These are phyloP conservation scores for Caenorhabditis doughertyi DNA, from an alignment of 2,888 invertebrate species.

Conservation along the genomic window DNA sequence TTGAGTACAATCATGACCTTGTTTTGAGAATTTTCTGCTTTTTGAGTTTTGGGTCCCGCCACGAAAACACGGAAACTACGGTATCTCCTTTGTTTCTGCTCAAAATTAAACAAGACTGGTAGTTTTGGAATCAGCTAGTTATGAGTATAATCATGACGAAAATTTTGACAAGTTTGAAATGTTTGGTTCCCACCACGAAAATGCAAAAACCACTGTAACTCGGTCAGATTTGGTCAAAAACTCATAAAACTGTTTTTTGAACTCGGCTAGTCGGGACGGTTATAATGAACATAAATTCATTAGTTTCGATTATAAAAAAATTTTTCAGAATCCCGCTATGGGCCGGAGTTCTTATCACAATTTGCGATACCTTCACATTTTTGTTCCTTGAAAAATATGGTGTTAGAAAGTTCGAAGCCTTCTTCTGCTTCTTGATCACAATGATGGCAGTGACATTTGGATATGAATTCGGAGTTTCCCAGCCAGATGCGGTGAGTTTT, in stretches of 20 bases:
- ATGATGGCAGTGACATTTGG: slow-evolving; percentile 93
- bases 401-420: slow-evolving; percentile 89
- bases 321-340: slow-evolving; percentile 87
- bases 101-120: neutral
- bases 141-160: neutral
- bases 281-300: neutral
- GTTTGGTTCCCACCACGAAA: slow-evolving; percentile 1
- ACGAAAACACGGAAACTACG: neutral
- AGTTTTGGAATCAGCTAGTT: neutral
- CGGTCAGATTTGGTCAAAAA: no score
- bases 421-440: slow-evolving; percentile 90
- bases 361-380: slow-evolving; percentile 92
- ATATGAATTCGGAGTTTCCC: slow-evolving; percentile 84
- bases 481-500: slow-evolving; percentile 67
- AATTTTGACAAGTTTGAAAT: neutral
- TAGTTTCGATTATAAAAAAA: neutral
- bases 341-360: slow-evolving; percentile 91
- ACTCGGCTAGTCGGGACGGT: no score
- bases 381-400: slow-evolving; percentile 91
- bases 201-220: neutral
- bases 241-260: neutral
- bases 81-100: neutral
- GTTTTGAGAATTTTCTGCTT: neutral
- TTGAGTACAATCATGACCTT: neutral
- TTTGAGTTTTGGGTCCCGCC: slow-evolving; percentile 2